Evolutionary conservation across 2,797 vertebrate species (phyloP).

Genomic region (Hydrolagus colliei): DNA sequence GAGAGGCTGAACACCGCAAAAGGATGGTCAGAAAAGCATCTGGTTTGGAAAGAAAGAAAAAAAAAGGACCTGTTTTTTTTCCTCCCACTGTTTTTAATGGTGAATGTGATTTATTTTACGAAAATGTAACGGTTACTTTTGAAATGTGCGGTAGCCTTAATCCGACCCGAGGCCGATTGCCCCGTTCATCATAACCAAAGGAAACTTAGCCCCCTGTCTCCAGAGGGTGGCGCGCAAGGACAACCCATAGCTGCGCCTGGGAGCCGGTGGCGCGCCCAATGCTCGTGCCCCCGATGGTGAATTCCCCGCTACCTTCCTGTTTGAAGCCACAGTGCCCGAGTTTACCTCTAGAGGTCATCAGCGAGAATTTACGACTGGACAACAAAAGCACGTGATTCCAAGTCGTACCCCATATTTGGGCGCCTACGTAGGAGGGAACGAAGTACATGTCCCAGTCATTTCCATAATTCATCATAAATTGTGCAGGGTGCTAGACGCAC

Average conservation of each 20-base stretch:
- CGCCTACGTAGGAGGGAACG: slow-evolving; percentile 99
- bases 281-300: slow-evolving; percentile 61
- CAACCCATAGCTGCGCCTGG: slow-evolving; percentile 56
- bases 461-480: slow-evolving; percentile 99
- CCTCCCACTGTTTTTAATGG: not conserved
- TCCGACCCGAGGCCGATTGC: slow-evolving; percentile 75
- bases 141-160: slow-evolving; percentile 89
- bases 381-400: slow-evolving; percentile 99
- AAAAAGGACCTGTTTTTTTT: not conserved
- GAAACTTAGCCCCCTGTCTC: slow-evolving; percentile 51
- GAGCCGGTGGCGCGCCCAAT: slow-evolving; percentile 50
- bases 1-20: not conserved
- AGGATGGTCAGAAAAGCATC: not conserved
- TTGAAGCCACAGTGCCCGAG: slow-evolving; percentile 68
- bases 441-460: slow-evolving; percentile 99
- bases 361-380: slow-evolving; percentile 99
- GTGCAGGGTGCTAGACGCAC: slow-evolving; percentile 98
- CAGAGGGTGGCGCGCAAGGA: slow-evolving; percentile 87
- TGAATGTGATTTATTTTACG: slow-evolving; percentile 29
- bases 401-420: slow-evolving; percentile 99
- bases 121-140: slow-evolving; percentile 69
- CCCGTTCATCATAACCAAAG: slow-evolving; percentile 46
- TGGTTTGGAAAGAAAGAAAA: slow-evolving; percentile 13
- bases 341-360: slow-evolving; percentile 99
- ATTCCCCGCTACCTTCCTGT: slow-evolving; percentile 83